These are phyloP conservation scores for Epistrophe eligans DNA, from an alignment of 2,888 invertebrate species.

Conservation along the genomic window DNA sequence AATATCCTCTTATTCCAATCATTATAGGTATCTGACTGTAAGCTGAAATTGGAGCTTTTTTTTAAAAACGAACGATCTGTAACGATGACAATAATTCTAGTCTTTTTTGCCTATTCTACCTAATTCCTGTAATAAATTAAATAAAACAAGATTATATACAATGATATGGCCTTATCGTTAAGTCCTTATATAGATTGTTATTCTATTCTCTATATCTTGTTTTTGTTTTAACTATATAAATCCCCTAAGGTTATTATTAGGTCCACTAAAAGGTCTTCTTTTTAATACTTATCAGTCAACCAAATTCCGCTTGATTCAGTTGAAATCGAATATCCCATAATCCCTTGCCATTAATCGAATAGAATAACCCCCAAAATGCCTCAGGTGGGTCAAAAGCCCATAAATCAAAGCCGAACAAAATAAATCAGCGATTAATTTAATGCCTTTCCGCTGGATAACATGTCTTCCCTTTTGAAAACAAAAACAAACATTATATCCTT, in stretches of 20 bases:
- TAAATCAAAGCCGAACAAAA: slow-evolving; percentile 39
- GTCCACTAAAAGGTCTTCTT: neutral
- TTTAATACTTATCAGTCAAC: slow-evolving; percentile 6
- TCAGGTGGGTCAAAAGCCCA: slow-evolving; percentile 30
- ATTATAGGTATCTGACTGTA: no score
- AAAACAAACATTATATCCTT: slow-evolving; percentile 8
- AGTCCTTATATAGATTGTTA: no score
- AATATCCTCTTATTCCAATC: no score
- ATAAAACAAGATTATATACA: no score
- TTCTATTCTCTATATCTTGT: neutral
- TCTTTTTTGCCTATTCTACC: no score
- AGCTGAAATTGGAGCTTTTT: no score
- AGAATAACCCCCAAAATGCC: slow-evolving; percentile 21
- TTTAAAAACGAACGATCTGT: no score
- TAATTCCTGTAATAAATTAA: no score
- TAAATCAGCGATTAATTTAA: slow-evolving; percentile 48
- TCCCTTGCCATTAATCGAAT: slow-evolving; percentile 47
- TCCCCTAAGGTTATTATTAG: neutral
- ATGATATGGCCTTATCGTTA: no score
- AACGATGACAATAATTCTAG: no score
- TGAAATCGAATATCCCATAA: slow-evolving; percentile 18
- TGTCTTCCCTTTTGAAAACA: slow-evolving; percentile 17
- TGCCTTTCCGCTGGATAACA: slow-evolving; percentile 16
- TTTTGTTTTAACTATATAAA: neutral
- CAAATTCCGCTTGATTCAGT: slow-evolving; percentile 12